Base-by-base conservation (phyloP, 1,140 invertebrate species). In the Drosophila arawakana region DNA sequence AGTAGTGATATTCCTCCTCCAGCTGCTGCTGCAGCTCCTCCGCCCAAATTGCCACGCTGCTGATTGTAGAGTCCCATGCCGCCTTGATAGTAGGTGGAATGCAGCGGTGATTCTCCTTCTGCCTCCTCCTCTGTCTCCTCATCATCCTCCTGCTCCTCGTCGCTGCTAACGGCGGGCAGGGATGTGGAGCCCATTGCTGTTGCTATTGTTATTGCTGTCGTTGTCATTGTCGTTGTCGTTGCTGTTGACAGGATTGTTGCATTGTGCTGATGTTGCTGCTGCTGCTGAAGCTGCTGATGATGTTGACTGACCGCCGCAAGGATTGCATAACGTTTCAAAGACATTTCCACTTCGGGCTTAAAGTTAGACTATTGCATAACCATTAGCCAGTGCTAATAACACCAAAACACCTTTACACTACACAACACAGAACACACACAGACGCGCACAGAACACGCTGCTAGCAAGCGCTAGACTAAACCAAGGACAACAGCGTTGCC, bases 21-120 rank as follows among this genome's bases (percentile, higher is more conserved):
- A 52, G 39, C 72, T 35, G 13, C 63, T 8, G 34, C 62, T 35
- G n/a, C 25, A 13, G 5, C 21, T 30, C 18, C 18, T 18, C 44
- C 18, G 44, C 15, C 44, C 44, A 7, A 13, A 30, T 69, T 70
- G 47, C 73, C 75, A 49, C 82, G 85, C 63, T 91, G 90, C 59
- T 91, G 90, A 71, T 91, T 85, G 68, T 91, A 90, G 18, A 91
- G 71, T 54, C 91, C 82, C 82, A 92, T 71, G 73, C 93, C 77
- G 92, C 92, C 82, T 54, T 77, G 77, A 41, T 91, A 82, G 58
- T 80, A 91, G 54, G 77, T 81, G 30, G 80, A 80, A 67, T 80
- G 54, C 10, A 57, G 62, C n/a, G 57, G 60, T 18, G 50, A 11
- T 52, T 57, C 57, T 52, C 89, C 80, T 59, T 83, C 80, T 13